Evolutionary conservation across 2,888 invertebrate genomes (phyloP).

Genomic region (Neocrepidodera transversa): DNA sequence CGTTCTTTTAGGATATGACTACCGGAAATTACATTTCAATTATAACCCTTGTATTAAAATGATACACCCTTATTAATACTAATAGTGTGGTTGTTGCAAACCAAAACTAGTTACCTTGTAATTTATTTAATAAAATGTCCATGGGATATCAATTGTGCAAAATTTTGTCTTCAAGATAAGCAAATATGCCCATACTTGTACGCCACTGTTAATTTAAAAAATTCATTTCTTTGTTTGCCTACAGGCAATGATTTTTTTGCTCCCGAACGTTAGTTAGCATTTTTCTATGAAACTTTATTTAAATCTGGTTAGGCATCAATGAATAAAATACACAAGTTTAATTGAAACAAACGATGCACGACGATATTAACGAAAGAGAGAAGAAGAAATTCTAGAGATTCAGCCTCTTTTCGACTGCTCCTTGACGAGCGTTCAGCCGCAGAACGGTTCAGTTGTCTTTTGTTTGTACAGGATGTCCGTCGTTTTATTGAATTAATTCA

Average conservation of each 20-base stretch:
- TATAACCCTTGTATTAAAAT: too few relatives aligned
- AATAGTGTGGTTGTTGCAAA: too few relatives aligned
- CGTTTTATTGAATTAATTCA: not conserved
- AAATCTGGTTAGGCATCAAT: conserved; percentile 33
- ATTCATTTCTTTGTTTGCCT: not conserved
- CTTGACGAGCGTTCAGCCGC: conserved; percentile 23
- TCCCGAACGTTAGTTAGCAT: conserved; percentile 17
- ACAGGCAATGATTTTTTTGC: conserved; percentile 11
- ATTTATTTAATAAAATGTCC: too few relatives aligned
- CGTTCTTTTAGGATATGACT: too few relatives aligned
- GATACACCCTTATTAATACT: too few relatives aligned
- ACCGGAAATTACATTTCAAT: too few relatives aligned
- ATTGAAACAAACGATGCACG: conserved; percentile 31
- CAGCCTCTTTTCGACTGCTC: not conserved
- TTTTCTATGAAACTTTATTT: conserved; percentile 30
- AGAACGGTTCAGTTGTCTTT: conserved; percentile 14
- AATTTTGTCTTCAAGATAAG: too few relatives aligned
- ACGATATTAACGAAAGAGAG: conserved; percentile 12
- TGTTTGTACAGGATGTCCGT: conserved; percentile 26
- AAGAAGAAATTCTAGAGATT: conserved; percentile 14
- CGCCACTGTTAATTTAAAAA: not conserved
- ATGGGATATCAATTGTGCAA: too few relatives aligned
- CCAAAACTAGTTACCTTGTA: too few relatives aligned
- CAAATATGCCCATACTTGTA: too few relatives aligned
- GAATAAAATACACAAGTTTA: conserved; percentile 36